Evolutionary conservation across 2,113 vertebrate genomes (phyloP).

Genomic region (Phyllostomus discolor): DNA sequence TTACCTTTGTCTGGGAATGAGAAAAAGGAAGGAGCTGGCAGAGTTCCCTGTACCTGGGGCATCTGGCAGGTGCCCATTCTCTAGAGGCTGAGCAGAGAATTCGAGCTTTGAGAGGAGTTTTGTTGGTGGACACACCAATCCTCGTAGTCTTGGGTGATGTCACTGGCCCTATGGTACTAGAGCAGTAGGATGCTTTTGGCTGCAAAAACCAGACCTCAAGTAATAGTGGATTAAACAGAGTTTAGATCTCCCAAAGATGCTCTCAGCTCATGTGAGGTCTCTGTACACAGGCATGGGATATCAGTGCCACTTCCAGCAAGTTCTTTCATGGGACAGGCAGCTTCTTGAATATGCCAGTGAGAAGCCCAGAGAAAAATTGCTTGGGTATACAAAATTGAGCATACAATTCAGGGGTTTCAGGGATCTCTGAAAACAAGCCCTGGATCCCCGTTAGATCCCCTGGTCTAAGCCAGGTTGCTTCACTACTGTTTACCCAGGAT

Average conservation of each 20-base stretch:
- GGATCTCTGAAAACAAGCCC: not conserved
- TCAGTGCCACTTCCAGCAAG: not conserved
- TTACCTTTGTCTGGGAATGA: not conserved
- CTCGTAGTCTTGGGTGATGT: not conserved
- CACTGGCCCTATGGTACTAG: not conserved
- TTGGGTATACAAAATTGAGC: not conserved
- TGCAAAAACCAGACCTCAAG: not conserved
- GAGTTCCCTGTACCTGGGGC: not conserved
- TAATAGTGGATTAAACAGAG: not conserved
- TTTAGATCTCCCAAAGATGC: not conserved
- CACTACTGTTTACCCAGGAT: not conserved
- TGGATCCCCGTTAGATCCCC: not conserved
- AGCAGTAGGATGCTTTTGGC: not conserved
- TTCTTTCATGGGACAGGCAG: not conserved
- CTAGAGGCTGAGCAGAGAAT: not conserved
- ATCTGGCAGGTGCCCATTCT: not conserved
- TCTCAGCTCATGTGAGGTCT: not conserved
- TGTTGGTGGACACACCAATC: not conserved
- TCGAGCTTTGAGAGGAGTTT: not conserved
- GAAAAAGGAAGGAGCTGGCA: not conserved
- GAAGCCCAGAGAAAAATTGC: not conserved
- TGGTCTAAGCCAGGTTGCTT: not conserved
- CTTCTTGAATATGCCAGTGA: not conserved
- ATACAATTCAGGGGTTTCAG: not conserved
- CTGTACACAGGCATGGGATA: not conserved